Percentiles rank a stretch among this genome's conserved stretches.
phyloP scores from a whole-genome alignment of 2,797 vertebrate genomes.

The Neosilurus mollespiculum region DNA sequence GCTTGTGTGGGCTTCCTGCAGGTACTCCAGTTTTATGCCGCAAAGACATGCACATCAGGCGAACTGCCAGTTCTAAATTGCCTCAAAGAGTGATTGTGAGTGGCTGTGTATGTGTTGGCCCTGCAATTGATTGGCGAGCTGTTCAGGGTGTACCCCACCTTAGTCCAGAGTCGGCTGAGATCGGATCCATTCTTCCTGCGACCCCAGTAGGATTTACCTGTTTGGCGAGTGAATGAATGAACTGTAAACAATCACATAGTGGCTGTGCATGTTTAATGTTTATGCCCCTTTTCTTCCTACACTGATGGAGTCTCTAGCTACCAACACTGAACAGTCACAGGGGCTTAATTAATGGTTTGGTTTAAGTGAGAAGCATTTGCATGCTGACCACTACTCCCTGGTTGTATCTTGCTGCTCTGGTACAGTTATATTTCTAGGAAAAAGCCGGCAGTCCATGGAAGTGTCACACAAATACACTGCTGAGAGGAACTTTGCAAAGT shows the following conservation, averaged over 20 bases:
- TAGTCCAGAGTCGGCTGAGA: too few relatives aligned
- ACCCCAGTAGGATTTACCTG: too few relatives aligned
- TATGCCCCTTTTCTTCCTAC: conserved; percentile 18
- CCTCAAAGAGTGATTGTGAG: too few relatives aligned
- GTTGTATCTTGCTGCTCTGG: conserved; percentile 16
- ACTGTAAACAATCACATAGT: neutral
- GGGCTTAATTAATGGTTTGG: conserved; percentile 35
- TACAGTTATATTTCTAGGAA: conserved; percentile 39
- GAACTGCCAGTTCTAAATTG: too few relatives aligned
- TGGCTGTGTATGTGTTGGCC: too few relatives aligned
- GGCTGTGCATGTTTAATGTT: neutral
- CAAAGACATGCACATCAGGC: too few relatives aligned
- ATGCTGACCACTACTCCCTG: conserved; percentile 11
- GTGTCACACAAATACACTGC: neutral
- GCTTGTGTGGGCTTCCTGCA: too few relatives aligned
- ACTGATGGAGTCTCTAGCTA: conserved; percentile 23
- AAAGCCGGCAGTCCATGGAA: neutral
- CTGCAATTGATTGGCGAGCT: too few relatives aligned
- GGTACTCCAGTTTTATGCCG: too few relatives aligned
- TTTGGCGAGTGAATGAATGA: too few relatives aligned
- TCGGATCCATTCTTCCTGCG: too few relatives aligned
- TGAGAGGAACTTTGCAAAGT: neutral
- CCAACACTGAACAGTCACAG: conserved; percentile 7
- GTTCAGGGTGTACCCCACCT: too few relatives aligned
- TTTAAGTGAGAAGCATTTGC: conserved; percentile 28